These are phyloP conservation scores for Sturnus vulgaris DNA, from an alignment of 2,113 vertebrate genomes.

Conservation along the genomic window DNA sequence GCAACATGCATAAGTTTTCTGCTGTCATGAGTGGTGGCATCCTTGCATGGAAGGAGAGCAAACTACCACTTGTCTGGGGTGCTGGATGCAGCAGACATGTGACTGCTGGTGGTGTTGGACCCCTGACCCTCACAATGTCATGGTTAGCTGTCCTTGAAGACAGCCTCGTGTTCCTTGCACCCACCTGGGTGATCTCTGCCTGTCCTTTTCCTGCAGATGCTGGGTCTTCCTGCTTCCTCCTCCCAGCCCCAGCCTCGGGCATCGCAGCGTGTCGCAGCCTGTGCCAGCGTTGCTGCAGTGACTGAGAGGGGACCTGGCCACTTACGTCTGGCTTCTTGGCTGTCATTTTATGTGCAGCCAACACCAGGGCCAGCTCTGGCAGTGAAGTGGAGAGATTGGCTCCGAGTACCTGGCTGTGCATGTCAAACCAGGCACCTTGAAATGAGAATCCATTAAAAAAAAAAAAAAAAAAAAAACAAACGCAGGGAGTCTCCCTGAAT, in stretches of 20 bases:
- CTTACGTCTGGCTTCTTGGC: background rate
- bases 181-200: background rate
- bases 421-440: background rate
- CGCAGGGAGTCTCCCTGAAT: background rate
- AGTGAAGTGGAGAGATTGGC: background rate
- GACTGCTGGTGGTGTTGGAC: background rate
- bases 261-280: background rate
- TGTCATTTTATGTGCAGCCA: background rate
- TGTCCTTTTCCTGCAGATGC: background rate
- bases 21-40: background rate
- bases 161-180: background rate
- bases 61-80: background rate
- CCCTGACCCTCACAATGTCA: background rate
- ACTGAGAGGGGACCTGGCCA: background rate
- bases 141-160: background rate
- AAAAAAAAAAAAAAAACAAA: no score
- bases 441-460: background rate
- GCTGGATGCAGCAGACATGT: background rate
- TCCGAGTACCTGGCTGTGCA: background rate
- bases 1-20: rapidly evolving
- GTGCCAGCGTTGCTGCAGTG: background rate
- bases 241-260: background rate
- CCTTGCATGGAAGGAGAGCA: background rate
- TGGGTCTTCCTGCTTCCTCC: background rate
- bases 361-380: background rate